phyloP scores from a whole-genome alignment of 2,113 vertebrate genomes.

The Columbina picui region DNA sequence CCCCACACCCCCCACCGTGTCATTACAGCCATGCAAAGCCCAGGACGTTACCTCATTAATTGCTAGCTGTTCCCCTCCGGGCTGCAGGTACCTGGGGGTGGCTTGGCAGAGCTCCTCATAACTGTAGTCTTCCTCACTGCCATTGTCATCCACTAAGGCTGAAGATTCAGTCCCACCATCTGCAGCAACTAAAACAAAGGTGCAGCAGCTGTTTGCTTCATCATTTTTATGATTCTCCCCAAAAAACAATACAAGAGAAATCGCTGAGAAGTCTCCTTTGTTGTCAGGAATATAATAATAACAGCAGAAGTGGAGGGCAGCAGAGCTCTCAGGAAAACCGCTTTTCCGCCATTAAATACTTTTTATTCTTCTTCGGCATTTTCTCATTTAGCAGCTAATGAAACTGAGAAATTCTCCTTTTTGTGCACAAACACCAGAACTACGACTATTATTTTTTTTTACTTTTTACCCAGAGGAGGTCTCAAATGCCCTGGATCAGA shows the following conservation, averaged over 20 bases:
- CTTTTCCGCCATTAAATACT: neutral
- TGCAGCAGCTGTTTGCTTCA: conserved; percentile 48
- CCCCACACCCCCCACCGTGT: too few relatives aligned
- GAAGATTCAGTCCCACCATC: conserved; percentile 83
- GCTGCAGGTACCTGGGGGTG: conserved; percentile 88
- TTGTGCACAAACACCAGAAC: rapidly evolving
- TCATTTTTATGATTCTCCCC: neutral
- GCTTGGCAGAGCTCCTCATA: conserved; percentile 89
- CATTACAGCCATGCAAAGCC: neutral
- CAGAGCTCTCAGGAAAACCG: neutral
- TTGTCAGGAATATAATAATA: neutral
- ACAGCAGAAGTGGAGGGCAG: neutral
- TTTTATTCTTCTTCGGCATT: neutral
- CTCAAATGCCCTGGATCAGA: neutral
- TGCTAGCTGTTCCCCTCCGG: conserved; percentile 89
- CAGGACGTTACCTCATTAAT: conserved; percentile 88
- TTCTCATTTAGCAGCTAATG: neutral
- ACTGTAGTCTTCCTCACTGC: conserved; percentile 93
- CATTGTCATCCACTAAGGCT: conserved; percentile 87
- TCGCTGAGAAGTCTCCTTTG: neutral
- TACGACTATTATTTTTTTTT: neutral
- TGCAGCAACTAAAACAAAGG: conserved; percentile 72
- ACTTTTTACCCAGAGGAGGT: neutral
- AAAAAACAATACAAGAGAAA: conserved; percentile 15
- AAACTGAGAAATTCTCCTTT: neutral